phyloP scores from a whole-genome alignment of 2,888 invertebrate genomes.

The Drosophila ustulata region DNA sequence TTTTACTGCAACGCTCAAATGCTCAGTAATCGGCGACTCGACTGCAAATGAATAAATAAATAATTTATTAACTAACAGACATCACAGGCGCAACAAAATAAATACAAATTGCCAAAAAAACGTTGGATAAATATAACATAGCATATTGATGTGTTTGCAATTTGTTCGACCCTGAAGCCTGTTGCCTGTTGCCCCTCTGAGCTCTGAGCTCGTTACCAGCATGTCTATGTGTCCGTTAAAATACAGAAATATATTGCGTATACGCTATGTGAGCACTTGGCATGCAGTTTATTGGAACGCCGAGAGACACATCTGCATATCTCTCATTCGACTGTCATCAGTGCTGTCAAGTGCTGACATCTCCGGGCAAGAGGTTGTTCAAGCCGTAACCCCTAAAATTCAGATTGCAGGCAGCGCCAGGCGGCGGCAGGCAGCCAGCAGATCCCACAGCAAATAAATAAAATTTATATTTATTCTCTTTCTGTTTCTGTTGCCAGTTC shows the following conservation, averaged over 20 bases:
- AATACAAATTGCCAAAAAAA: conserved; percentile 11
- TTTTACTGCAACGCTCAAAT: conserved; percentile 32
- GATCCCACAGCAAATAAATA: conserved; percentile 16
- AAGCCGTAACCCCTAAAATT: conserved; percentile 36
- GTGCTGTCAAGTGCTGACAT: conserved; percentile 46
- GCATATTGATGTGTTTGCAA: conserved; percentile 25
- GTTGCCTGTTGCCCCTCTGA: conserved; percentile 10
- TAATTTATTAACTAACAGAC: conserved; percentile 51
- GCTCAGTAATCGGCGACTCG: conserved; percentile 35
- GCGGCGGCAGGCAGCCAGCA: neutral
- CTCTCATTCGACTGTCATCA: conserved; percentile 40
- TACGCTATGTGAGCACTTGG: conserved; percentile 51
- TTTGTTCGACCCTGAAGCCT: conserved; percentile 18
- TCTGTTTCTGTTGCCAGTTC: neutral
- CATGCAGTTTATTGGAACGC: conserved; percentile 64
- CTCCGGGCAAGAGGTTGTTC: conserved; percentile 15
- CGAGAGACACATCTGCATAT: conserved; percentile 61
- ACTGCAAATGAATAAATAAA: conserved; percentile 70
- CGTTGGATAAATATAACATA: conserved; percentile 9
- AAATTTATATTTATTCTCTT: conserved; percentile 1
- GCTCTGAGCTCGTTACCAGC: conserved; percentile 2
- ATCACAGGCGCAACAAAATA: neutral
- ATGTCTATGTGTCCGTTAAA: conserved; percentile 4
- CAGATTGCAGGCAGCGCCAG: conserved; percentile 21
- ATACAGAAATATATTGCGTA: conserved; percentile 56